Evolutionary conservation across 2,797 vertebrate genomes (phyloP), one percentile per base, ranked within the genome.

Genomic region (Otolemur crassicaudatus): DNA sequence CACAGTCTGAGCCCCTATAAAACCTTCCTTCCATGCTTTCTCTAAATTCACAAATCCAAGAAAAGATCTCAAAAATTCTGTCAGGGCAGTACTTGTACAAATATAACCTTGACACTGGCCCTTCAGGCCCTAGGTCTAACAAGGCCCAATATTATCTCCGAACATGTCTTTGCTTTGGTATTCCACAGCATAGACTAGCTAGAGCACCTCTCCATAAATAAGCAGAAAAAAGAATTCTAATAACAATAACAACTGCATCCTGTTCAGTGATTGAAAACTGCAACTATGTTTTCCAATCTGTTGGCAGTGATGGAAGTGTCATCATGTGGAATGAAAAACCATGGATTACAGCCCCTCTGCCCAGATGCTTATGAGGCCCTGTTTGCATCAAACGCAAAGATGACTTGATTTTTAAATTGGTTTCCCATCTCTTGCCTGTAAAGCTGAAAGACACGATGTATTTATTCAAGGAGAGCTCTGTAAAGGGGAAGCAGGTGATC

Each of bases 401-500:
- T 98, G 97, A 99, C 98, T 98, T 99, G 98, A 97, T 98, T 98
- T 98, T 97, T 98, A 98, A 99, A 99, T 98, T 98, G 98, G 98
- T 99, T 99, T 99, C 98, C 98, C 98, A 99, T 99, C 95, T 98
- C 98, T 98, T 97, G 97, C 98, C 98, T 97, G 99, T 98, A 98
- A 98, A 98, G 98, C 90, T 98, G 97, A 99, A 99, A 99, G 98
- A 98, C 98, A 96, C 60, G 84, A 82, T 0, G 95, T 91, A 96
- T 96, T 98, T 98, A 96, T 77, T 96, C 91, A 95, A 97, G 95
- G 87, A 96, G 70, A 46, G 53, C 75, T 89, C 72, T 19, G 87
- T 23, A 95, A 94, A 98, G 94, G 86, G 97, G 97, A 98, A 97
- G 75, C 23, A 95, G 90, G 83, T 97, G 97, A 98, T 91, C 95